phyloP scores from a whole-genome alignment of 2,113 vertebrate genomes.

The Thermophis baileyi region DNA sequence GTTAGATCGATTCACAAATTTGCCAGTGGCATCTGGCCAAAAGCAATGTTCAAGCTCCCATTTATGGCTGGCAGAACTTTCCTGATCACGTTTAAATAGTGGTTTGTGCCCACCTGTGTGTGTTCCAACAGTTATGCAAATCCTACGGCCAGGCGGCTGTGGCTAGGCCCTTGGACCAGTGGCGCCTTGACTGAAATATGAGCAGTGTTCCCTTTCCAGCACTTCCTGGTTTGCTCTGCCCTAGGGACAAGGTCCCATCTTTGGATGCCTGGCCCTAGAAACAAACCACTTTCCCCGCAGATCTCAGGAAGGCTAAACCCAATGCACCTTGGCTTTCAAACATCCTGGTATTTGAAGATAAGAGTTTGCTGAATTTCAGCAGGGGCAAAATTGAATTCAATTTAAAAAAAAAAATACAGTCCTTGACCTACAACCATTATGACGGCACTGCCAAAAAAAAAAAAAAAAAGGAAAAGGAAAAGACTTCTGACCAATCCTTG shows the following conservation, averaged over 20 bases:
- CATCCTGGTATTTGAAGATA: neutral
- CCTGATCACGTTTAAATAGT: no score
- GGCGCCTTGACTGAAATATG: neutral
- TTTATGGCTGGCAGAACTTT: no score
- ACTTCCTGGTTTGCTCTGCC: neutral
- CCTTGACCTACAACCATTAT: no score
- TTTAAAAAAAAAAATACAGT: neutral
- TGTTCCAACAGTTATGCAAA: neutral
- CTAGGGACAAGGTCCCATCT: neutral
- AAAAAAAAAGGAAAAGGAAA: no score
- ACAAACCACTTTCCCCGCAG: no score
- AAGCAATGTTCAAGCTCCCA: no score
- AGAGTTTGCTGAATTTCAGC: neutral
- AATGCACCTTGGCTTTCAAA: neutral
- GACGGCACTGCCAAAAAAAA: no score
- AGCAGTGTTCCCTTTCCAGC: neutral
- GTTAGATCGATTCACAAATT: no score
- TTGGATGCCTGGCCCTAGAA: neutral
- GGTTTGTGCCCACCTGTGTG: neutral
- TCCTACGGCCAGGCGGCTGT: neutral
- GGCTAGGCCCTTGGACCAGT: neutral
- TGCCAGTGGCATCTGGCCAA: no score
- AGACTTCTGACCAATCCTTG: no score
- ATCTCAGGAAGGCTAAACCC: neutral
- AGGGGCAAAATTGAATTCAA: neutral